Evolutionary conservation across 2,113 vertebrate genomes (phyloP), one percentile per base, ranked within the genome.

Genomic region (Caloenas nicobarica): DNA sequence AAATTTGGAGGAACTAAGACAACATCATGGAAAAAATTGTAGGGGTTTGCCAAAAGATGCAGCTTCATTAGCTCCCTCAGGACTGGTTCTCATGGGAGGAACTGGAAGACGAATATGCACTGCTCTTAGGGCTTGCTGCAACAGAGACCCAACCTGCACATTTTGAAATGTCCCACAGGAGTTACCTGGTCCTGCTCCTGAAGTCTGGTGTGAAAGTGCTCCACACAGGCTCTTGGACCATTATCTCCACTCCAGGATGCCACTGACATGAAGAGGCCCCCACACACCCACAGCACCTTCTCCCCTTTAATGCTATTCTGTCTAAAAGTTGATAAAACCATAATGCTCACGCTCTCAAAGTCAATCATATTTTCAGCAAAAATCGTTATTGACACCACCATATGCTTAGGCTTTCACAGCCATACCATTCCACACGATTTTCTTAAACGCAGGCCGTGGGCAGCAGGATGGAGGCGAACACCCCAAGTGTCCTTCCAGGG

Each of bases 301-400:
- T 44, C 79, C 34, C 17, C 71, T 58, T 34, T 2, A 34, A 40
- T 13, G 1, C 23, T 8, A 0, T 4, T 24, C 50, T 16, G 8
- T 9, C 38, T 29, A 12, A 60, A 38, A 7, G 4, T 0, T 1
- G 23, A 7, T 19, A 9, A 13, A 77, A 40, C 13, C 83, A 6
- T 1, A 31, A 58, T 3, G 60, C 25, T 60, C 31, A 48, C 33
- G 3, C 21, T 44, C 66, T 8, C 5, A 3, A 29, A 86, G 6
- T 5, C 24, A 46, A 24, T 0, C 40, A 5, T 4, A 13, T 36
- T 24, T 34, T 10, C 8, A 58, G 22, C 28, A 64, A 8, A 26
- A 68, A 9, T 0, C 3, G 60, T 11, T 60, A 28, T 0, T 7
- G 64, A n/a, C 21, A 5, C 1, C 0, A 0, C 23, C 0, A 2